These are phyloP conservation scores for Gobio gobio DNA, from an alignment of 2,113 vertebrate genomes.

Conservation along the genomic window DNA sequence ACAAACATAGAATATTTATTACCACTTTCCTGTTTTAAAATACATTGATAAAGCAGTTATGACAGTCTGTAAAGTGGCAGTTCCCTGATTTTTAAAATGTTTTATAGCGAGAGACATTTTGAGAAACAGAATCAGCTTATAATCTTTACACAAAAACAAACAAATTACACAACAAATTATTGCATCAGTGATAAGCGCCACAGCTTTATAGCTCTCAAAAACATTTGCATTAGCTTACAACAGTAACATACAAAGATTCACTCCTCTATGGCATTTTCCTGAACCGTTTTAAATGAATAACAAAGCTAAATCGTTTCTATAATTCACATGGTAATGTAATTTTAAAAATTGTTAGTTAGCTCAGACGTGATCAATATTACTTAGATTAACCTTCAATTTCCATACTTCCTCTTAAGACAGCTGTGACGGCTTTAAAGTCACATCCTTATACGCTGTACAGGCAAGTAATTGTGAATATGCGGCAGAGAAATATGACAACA, in stretches of 20 bases:
- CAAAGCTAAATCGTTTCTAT: constrained; percentile 11
- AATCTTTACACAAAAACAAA: not conserved
- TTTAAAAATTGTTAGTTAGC: constrained; percentile 17
- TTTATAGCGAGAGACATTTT: not conserved
- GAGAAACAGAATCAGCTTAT: not conserved
- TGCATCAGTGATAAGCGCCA: not conserved
- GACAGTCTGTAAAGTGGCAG: too few species aligned
- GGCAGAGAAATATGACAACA: constrained; percentile 52
- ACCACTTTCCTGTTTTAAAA: too few species aligned
- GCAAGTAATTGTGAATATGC: constrained; percentile 67
- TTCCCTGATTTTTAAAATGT: too few species aligned
- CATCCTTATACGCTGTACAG: constrained; percentile 59
- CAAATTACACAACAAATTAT: too few species aligned
- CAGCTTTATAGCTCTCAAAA: not conserved
- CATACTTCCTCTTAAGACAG: constrained; percentile 50
- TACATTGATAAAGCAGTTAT: too few species aligned
- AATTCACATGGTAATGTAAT: constrained; percentile 24
- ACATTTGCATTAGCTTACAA: not conserved
- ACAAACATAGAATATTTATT: too few species aligned
- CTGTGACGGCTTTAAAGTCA: constrained; percentile 60
- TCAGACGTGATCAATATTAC: constrained; percentile 47
- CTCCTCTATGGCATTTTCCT: not conserved
- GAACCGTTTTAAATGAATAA: constrained; percentile 6
- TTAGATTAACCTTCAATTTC: constrained; percentile 46
- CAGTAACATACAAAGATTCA: not conserved